Percentiles rank a stretch among this genome's conserved stretches.
phyloP scores from a whole-genome alignment of 2,797 vertebrate genomes.

The Pipistrellus nathusii region DNA sequence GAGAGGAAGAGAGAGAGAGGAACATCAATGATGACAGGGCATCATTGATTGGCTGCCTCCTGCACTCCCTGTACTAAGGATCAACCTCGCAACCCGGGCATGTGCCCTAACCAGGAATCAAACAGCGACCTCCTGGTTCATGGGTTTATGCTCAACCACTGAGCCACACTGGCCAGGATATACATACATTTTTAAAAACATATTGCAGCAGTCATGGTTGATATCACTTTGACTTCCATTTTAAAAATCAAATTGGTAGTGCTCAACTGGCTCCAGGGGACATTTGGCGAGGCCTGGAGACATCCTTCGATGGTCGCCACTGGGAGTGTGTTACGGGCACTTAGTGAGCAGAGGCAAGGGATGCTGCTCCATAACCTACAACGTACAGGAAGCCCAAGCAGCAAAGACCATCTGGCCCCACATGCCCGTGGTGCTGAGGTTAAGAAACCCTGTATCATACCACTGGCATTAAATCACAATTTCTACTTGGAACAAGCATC shows the following conservation, averaged over 20 bases:
- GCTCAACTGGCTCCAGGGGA: background rate
- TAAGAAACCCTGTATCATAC: conserved; percentile 5
- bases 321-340: background rate
- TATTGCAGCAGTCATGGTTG: background rate
- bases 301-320: background rate
- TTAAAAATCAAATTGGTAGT: conserved; percentile 44
- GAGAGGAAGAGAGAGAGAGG: no score
- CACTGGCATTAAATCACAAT: background rate
- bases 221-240: conserved; percentile 35
- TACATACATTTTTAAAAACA: background rate
- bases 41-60: no score
- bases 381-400: background rate
- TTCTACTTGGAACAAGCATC: background rate
- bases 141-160: no score
- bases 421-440: background rate
- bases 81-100: no score
- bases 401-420: background rate
- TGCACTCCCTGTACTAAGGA: no score
- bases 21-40: no score
- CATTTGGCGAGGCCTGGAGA: conserved; percentile 5
- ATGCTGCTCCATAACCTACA: background rate
- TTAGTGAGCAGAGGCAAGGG: background rate
- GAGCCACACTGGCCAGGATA: no score
- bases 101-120: no score
- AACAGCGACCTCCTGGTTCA: no score